A percentile compares a stretch with the other conserved stretches of the same genome.
Evolutionary conservation across 2,797 vertebrate species (phyloP).

Genomic region (Morelia viridis): DNA sequence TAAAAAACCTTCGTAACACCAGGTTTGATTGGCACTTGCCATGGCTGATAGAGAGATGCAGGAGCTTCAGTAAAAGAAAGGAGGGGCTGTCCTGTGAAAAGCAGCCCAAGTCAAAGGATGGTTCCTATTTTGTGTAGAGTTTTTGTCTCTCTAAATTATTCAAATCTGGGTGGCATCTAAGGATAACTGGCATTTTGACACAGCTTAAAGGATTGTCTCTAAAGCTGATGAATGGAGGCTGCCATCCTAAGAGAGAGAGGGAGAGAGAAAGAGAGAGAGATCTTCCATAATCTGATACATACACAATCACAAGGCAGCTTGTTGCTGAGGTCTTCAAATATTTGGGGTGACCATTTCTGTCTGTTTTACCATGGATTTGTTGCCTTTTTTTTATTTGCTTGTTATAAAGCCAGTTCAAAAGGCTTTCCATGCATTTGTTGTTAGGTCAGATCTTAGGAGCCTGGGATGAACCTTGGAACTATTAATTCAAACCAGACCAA

Average conservation of each 20-base stretch:
- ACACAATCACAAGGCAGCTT: conserved; percentile 69
- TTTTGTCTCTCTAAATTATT: conserved; percentile 84
- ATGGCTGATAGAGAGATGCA: conserved; percentile 86
- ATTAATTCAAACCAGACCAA: conserved; percentile 51
- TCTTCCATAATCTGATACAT: conserved; percentile 77
- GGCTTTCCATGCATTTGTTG: conserved; percentile 53
- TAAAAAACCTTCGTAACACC: conserved; percentile 71
- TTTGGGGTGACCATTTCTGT: conserved; percentile 61
- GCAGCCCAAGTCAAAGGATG: conserved; percentile 79
- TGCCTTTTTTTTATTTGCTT: conserved; percentile 57
- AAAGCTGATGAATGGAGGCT: conserved; percentile 74
- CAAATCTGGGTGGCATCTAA: conserved; percentile 87
- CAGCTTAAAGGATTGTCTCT: conserved; percentile 82
- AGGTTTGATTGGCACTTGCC: conserved; percentile 97
- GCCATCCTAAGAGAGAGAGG: conserved; percentile 81
- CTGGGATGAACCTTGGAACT: conserved; percentile 51
- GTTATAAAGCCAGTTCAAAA: conserved; percentile 54
- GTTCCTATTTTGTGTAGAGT: conserved; percentile 79
- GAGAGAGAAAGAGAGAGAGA: conserved; percentile 81
- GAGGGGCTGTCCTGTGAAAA: conserved; percentile 72
- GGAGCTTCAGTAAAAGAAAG: conserved; percentile 79
- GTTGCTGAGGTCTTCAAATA: conserved; percentile 55
- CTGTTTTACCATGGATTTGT: conserved; percentile 55
- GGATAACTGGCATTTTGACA: conserved; percentile 81
- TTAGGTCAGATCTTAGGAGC: conserved; percentile 32